A percentile compares a stretch with the other conserved stretches of the same genome.
phyloP scores from a whole-genome alignment of 1,140 invertebrate genomes.

The Paraescarpia echinospica region DNA sequence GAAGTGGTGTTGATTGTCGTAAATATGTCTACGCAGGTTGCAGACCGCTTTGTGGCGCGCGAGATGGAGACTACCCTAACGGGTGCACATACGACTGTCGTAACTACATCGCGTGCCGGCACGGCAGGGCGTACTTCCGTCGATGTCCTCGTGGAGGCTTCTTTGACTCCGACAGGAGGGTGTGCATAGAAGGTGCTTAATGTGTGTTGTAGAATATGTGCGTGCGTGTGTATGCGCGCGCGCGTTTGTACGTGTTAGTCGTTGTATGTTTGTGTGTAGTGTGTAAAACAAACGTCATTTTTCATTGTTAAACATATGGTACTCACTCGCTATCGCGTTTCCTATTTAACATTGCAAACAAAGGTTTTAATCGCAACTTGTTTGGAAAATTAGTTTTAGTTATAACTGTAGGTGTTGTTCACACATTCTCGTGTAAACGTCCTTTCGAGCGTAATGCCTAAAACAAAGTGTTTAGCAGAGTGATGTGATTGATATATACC shows the following conservation, averaged over 20 bases:
- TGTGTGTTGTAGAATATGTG: background rate
- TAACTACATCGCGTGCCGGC: background rate
- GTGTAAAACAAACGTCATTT: no score
- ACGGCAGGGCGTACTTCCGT: background rate
- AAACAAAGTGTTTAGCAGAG: background rate
- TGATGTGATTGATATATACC: background rate
- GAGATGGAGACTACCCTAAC: background rate
- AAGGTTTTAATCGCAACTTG: no score
- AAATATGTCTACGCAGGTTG: background rate
- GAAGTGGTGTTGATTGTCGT: background rate
- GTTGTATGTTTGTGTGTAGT: no score
- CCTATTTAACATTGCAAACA: no score
- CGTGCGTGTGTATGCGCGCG: no score
- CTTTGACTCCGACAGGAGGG: background rate
- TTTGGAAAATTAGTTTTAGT: no score
- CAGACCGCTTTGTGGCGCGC: background rate
- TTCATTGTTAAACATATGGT: no score
- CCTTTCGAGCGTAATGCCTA: background rate
- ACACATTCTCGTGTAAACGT: background rate
- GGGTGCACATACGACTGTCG: background rate
- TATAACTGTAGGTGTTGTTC: no score
- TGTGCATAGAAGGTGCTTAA: background rate
- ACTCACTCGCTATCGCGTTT: no score
- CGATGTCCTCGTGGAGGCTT: background rate
- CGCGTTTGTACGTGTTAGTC: no score